Percentiles rank a stretch among this genome's conserved stretches.
Evolutionary conservation across 2,888 invertebrate genomes (phyloP).

Genomic region (Sinohyriopsis cumingii): DNA sequence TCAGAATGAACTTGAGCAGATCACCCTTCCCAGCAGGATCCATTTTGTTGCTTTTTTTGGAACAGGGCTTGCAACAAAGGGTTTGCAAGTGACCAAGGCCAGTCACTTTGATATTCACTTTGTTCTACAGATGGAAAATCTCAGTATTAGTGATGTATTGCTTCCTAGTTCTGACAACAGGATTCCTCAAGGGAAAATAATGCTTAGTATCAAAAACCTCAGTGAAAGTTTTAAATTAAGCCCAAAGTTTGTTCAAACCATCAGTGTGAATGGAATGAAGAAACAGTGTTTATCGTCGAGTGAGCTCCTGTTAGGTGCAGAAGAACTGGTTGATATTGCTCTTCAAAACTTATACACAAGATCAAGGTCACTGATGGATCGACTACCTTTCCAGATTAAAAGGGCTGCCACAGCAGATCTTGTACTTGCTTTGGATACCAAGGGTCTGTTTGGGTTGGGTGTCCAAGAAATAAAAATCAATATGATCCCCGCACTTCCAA

Average conservation of each 20-base stretch:
- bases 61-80: conserved; percentile 50
- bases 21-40: conserved; percentile 24
- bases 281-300: conserved; percentile 36
- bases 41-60: conserved; percentile 43
- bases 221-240: neutral
- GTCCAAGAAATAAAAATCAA: conserved; percentile 48
- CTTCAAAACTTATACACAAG: conserved; percentile 46
- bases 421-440: conserved; percentile 49
- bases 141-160: conserved; percentile 26
- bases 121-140: conserved; percentile 36
- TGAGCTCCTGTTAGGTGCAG: conserved; percentile 33
- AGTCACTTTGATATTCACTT: conserved; percentile 55
- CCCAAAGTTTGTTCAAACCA: conserved; percentile 9
- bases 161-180: conserved; percentile 26
- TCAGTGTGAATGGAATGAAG: conserved; percentile 1
- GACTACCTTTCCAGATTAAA: conserved; percentile 52
- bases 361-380: conserved; percentile 43
- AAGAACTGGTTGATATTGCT: conserved; percentile 44
- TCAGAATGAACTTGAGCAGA: conserved; percentile 39
- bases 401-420: conserved; percentile 36
- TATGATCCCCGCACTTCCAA: conserved; percentile 47
- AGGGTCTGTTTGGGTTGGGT: conserved; percentile 49
- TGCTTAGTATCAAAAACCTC: conserved; percentile 34
- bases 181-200: conserved; percentile 50
- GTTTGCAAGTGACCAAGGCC: conserved; percentile 38